Base-by-base conservation (phyloP, 2,797 vertebrate genomes). In the Pseudotriccus pelzelni region DNA sequence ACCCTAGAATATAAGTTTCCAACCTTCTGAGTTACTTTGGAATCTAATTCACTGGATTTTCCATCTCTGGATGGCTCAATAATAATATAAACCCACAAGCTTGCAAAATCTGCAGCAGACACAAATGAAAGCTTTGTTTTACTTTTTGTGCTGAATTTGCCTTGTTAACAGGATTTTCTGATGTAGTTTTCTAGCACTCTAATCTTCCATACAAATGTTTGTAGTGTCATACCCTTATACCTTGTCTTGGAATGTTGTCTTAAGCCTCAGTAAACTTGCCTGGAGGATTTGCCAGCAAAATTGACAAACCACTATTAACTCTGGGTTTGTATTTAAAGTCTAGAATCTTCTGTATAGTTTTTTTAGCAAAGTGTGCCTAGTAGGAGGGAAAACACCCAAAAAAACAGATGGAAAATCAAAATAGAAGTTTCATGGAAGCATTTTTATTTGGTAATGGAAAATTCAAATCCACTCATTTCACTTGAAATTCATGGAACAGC, bases 371-470 rank as follows among this genome's bases (percentile, higher is more conserved):
- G 50, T 79, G 32, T 43, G 32, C 34, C 78, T 64, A 44, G 49
- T 39, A 81, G 34, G 47, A 86, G 18, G n/a, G 23, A 13, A 91
- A 80, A 73, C 10, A 28, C 76, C 39, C 58, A 52, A 53, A 69
- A 30, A 83, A 80, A 87, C 24, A 78, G 39, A 70, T 36, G 27
- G 19, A 53, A 84, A 74, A 70, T 22, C 15, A 46, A 86, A 96
- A 60, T 94, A 70, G 83, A 91, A 86, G 62, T 96, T 96, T 43
- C 25, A 12, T 62, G 37, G 16, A 95, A 89, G 34, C 87, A 36
- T 84, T 95, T 95, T 93, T 93, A 74, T 78, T 79, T 90, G 59
- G 88, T 75, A 94, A 84, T 77, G 78, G 92, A 97, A 97, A 97
- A 95, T 89, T 94, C 86, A 91, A 93, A 94, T 93, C 74, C 50